Conservation (phyloP, 2,888 invertebrate genomes). For the Apotomis turbidana region DNA sequence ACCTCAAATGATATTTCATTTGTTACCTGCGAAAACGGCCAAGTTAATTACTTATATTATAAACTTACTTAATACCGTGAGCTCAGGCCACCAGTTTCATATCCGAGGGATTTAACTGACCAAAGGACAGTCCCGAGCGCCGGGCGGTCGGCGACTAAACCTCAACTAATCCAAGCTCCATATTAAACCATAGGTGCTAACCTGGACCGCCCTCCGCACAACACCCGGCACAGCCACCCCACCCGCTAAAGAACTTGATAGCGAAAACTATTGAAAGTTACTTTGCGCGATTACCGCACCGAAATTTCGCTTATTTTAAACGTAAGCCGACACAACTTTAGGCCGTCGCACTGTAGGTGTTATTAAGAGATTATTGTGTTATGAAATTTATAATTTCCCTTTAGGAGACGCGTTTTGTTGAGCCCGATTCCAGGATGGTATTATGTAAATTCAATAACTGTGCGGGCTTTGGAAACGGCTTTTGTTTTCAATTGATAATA, state of each 20-base stretch:
- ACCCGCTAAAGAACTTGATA: slow-evolving; percentile 59
- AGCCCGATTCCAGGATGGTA: slow-evolving; percentile 59
- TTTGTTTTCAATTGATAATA: slow-evolving; percentile 60
- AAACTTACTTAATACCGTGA: slow-evolving; percentile 54
- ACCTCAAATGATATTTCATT: slow-evolving; percentile 10
- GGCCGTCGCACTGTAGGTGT: slow-evolving; percentile 53
- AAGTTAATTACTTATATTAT: slow-evolving; percentile 40
- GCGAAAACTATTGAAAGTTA: slow-evolving; percentile 78
- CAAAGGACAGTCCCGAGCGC: slow-evolving; percentile 66
- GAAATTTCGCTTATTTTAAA: slow-evolving; percentile 61
- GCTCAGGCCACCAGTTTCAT: slow-evolving; percentile 60
- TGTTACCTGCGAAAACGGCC: slow-evolving; percentile 8
- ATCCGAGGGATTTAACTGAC: slow-evolving; percentile 75
- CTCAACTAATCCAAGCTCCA: slow-evolving; percentile 78
- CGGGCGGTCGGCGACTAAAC: slow-evolving; percentile 69
- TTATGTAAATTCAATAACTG: slow-evolving; percentile 73
- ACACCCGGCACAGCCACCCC: slow-evolving; percentile 52
- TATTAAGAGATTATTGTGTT: slow-evolving; percentile 70
- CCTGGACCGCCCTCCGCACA: slow-evolving; percentile 55
- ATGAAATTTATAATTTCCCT: slow-evolving; percentile 69
- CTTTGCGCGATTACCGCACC: slow-evolving; percentile 64
- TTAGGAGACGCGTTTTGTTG: slow-evolving; percentile 56
- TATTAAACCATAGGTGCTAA: slow-evolving; percentile 80
- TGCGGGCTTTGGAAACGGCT: slow-evolving; percentile 51
- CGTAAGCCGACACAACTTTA: slow-evolving; percentile 51